Conservation (phyloP, 2,113 vertebrate genomes). For the Epinephelus fuscoguttatus region DNA sequence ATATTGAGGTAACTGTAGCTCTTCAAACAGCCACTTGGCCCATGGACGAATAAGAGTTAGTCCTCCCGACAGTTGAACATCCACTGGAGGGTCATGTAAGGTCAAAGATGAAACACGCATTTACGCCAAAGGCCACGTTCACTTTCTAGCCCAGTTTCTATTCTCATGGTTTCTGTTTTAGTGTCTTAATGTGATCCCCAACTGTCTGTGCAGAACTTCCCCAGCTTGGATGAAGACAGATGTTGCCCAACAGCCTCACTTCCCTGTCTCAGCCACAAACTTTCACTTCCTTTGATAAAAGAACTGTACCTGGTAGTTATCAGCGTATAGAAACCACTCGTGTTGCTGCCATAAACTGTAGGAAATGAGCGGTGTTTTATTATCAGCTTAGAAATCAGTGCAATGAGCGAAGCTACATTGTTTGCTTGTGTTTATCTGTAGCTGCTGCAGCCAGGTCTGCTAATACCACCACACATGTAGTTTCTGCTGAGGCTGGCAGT, state of each 20-base stretch:
- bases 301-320: not conserved
- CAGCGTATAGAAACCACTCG: not conserved
- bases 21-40: too few species aligned
- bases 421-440: not conserved
- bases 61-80: too few species aligned
- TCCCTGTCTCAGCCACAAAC: constrained; percentile 62
- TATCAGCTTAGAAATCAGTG: not conserved
- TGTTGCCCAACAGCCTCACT: constrained; percentile 62
- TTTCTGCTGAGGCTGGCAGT: constrained; percentile 62
- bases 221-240: constrained; percentile 31
- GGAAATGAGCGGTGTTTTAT: not conserved
- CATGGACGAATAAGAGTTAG: too few species aligned
- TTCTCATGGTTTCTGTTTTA: constrained; percentile 31
- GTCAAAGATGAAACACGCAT: not conserved
- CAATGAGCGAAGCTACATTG: not conserved
- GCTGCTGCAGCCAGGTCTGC: constrained; percentile 4
- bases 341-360: accelerated
- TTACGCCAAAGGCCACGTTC: not conserved
- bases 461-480: not conserved
- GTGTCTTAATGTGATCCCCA: not conserved
- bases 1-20: too few species aligned
- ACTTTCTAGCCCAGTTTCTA: constrained; percentile 28
- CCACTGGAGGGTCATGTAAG: not conserved
- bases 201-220: constrained; percentile 50
- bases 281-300: constrained; percentile 78